Percentiles rank a stretch among this genome's conserved stretches.
Evolutionary conservation across 2,113 vertebrate genomes (phyloP).

Genomic region (Python bivittatus): DNA sequence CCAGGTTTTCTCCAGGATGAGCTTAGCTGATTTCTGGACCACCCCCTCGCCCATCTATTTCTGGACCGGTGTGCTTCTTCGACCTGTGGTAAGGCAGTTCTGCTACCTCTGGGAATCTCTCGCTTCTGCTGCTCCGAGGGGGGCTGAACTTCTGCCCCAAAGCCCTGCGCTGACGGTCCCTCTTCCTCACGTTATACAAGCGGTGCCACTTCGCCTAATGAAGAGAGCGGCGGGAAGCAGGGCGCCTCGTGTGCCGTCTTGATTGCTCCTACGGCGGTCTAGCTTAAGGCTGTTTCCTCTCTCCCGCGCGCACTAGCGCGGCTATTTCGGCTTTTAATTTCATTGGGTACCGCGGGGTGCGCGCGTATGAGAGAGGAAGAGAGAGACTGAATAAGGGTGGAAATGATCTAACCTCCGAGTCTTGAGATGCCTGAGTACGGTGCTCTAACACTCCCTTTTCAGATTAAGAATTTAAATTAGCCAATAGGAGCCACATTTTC

Average conservation of each 20-base stretch:
- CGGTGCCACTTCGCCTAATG: not conserved
- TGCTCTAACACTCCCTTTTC: slow-evolving; percentile 28
- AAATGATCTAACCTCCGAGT: not conserved
- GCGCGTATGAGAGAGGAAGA: not conserved
- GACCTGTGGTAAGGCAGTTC: not conserved
- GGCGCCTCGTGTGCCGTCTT: not conserved
- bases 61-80: not conserved
- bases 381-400: not conserved
- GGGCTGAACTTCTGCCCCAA: not conserved
- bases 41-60: not conserved
- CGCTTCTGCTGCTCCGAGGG: not conserved
- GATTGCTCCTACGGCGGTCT: not conserved
- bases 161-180: not conserved
- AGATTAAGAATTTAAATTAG: slow-evolving; percentile 35
- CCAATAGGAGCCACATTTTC: slow-evolving; percentile 14
- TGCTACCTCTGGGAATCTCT: not conserved
- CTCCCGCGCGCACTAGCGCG: not conserved
- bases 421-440: not conserved
- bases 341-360: not conserved
- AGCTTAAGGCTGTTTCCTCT: not conserved
- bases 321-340: not conserved
- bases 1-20: not conserved
- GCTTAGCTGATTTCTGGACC: not conserved
- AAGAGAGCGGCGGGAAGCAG: not conserved
- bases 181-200: not conserved